Percentiles rank a stretch among this genome's conserved stretches.
phyloP scores from a whole-genome alignment of 2,797 vertebrate species.

The Sebastes iracundus region DNA sequence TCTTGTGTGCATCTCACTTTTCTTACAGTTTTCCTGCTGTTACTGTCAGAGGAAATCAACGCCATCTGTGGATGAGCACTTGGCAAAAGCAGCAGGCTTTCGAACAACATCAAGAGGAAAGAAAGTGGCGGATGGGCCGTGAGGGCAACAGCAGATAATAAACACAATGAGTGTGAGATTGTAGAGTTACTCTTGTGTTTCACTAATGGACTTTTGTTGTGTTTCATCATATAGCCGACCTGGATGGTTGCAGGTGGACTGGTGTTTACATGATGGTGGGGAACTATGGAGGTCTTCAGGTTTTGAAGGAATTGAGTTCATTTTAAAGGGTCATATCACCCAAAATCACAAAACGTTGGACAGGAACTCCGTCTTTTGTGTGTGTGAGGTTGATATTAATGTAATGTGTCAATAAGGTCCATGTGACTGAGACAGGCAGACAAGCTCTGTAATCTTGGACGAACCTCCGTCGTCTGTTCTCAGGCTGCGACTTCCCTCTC shows the following conservation, averaged over 20 bases:
- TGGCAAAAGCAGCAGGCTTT: too few relatives aligned
- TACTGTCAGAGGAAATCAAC: too few relatives aligned
- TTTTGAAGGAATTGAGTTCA: background rate
- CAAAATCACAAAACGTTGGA: background rate
- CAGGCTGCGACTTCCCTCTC: slow-evolving; percentile 19
- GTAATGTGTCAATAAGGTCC: background rate
- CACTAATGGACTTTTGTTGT: background rate
- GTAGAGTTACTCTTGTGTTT: too few relatives aligned
- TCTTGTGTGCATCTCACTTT: too few relatives aligned
- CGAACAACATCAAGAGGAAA: too few relatives aligned
- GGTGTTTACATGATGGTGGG: background rate
- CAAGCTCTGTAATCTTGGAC: background rate
- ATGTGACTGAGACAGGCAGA: background rate
- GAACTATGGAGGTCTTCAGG: background rate
- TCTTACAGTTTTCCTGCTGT: too few relatives aligned
- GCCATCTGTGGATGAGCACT: too few relatives aligned
- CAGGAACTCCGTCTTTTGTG: background rate
- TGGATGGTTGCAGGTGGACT: background rate
- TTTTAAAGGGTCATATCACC: too few relatives aligned
- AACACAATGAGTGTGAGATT: too few relatives aligned
- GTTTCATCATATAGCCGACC: background rate
- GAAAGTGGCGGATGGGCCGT: too few relatives aligned
- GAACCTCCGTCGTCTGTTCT: background rate
- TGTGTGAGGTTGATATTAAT: background rate
- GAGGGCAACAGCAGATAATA: too few relatives aligned